Conservation (phyloP, 2,888 invertebrate genomes). For the Tyria jacobaeae region DNA sequence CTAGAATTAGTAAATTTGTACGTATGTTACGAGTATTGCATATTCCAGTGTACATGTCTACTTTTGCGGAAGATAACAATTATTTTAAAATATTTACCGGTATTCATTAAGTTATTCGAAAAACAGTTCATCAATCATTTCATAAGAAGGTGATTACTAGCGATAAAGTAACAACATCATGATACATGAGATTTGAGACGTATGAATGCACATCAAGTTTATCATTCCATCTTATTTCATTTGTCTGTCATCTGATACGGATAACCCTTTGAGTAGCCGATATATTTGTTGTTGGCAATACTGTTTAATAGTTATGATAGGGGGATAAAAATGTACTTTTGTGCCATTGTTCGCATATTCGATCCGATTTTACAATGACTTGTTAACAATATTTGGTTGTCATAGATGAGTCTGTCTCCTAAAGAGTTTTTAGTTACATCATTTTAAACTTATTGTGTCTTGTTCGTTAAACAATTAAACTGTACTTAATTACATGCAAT, state of each 20-base stretch:
- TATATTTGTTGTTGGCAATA: conserved; percentile 14
- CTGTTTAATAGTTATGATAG: conserved; percentile 18
- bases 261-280: conserved; percentile 18
- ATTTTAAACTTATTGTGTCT: conserved; percentile 6
- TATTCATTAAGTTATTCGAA: background rate
- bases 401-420: conserved; percentile 9
- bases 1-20: too few species aligned
- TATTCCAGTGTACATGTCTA: too few species aligned
- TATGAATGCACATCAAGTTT: conserved; percentile 17
- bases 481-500: background rate
- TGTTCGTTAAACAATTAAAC: conserved; percentile 9
- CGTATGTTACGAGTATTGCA: too few species aligned
- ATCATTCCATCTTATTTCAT: conserved; percentile 30
- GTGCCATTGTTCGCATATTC: conserved; percentile 14
- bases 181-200: conserved; percentile 3
- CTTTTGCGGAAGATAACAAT: too few species aligned
- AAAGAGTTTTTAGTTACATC: conserved; percentile 18
- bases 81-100: background rate
- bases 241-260: conserved; percentile 20
- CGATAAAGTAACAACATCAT: conserved; percentile 11
- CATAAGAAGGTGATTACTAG: conserved; percentile 17
- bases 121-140: conserved; percentile 16
- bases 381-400: conserved; percentile 15
- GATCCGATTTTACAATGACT: conserved; percentile 3
- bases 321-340: conserved; percentile 14